A percentile compares a stretch with the other conserved stretches of the same genome.
Evolutionary conservation across 2,888 invertebrate species (phyloP).

Genomic region (Apocheima hispidaria): DNA sequence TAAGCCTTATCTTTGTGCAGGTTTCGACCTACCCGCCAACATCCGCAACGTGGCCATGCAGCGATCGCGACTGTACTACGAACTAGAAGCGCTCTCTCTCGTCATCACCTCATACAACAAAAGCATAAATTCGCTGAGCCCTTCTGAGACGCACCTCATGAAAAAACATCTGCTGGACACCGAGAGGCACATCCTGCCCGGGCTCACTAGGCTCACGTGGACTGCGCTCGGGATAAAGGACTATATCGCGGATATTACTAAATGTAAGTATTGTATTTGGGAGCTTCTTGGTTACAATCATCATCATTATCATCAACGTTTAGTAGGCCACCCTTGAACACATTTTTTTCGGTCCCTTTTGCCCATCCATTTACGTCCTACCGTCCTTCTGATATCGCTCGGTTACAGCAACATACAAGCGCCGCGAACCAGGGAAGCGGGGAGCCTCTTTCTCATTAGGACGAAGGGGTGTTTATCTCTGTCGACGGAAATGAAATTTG

Average conservation of each 20-base stretch:
- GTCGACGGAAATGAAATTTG: too few species aligned
- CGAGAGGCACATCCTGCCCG: conserved; percentile 92
- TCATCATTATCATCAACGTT: too few species aligned
- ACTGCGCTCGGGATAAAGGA: conserved; percentile 93
- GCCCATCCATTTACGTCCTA: too few species aligned
- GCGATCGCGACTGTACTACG: conserved; percentile 87
- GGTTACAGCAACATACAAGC: too few species aligned
- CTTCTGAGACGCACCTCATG: conserved; percentile 90
- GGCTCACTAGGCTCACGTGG: conserved; percentile 94
- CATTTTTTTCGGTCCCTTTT: too few species aligned
- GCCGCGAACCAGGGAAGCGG: too few species aligned
- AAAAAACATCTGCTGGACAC: conserved; percentile 89
- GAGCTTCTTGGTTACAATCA: too few species aligned
- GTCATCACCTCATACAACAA: conserved; percentile 89
- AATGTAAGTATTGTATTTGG: conserved; percentile 62
- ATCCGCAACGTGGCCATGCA: conserved; percentile 87
- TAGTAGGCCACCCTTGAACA: too few species aligned
- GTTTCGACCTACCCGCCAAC: conserved; percentile 75
- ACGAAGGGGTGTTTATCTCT: too few species aligned
- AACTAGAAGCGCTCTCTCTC: conserved; percentile 86
- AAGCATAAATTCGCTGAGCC: conserved; percentile 87
- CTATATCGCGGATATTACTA: conserved; percentile 85
- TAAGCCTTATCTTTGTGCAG: conserved; percentile 46
- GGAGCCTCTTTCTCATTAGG: too few species aligned
- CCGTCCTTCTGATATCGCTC: too few species aligned